A percentile compares a stretch with the other conserved stretches of the same genome.
phyloP scores from a whole-genome alignment of 2,888 invertebrate genomes.

The Lasius fuliginosus region DNA sequence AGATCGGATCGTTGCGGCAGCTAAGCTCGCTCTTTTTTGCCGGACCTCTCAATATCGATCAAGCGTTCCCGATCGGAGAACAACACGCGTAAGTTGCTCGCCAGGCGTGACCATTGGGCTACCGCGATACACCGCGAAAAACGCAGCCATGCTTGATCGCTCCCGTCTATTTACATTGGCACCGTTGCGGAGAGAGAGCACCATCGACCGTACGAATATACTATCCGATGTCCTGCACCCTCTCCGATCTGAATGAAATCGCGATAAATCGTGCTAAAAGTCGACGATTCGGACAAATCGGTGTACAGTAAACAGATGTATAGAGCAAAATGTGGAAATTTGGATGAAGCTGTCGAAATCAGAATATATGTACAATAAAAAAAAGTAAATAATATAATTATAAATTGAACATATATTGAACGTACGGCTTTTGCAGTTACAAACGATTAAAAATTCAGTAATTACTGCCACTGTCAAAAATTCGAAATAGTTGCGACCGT shows the following conservation, averaged over 20 bases:
- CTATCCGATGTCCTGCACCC: constrained; percentile 32
- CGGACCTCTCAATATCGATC: constrained; percentile 78
- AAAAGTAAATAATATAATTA: background rate
- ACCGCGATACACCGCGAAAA: constrained; percentile 81
- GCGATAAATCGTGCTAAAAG: constrained; percentile 10
- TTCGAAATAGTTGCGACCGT: background rate
- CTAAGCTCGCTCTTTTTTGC: constrained; percentile 69
- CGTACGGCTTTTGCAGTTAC: background rate
- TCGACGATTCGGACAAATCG: background rate
- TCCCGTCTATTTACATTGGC: constrained; percentile 80
- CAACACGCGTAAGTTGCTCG: constrained; percentile 77
- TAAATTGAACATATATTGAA: background rate
- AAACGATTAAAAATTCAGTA: background rate
- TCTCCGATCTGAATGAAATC: constrained; percentile 29
- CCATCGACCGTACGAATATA: constrained; percentile 62
- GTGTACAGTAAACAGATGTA: background rate
- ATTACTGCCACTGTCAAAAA: background rate
- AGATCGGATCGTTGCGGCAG: constrained; percentile 68
- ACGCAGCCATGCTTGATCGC: constrained; percentile 78
- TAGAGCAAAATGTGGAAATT: constrained; percentile 17
- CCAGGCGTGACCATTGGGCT: constrained; percentile 79
- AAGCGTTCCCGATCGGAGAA: constrained; percentile 74
- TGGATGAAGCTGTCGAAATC: background rate
- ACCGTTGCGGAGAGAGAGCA: constrained; percentile 70
- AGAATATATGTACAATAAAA: background rate